Evolutionary conservation across 2,888 invertebrate species (phyloP), one percentile per base, ranked within the genome.

Genomic region (Spisula solida): DNA sequence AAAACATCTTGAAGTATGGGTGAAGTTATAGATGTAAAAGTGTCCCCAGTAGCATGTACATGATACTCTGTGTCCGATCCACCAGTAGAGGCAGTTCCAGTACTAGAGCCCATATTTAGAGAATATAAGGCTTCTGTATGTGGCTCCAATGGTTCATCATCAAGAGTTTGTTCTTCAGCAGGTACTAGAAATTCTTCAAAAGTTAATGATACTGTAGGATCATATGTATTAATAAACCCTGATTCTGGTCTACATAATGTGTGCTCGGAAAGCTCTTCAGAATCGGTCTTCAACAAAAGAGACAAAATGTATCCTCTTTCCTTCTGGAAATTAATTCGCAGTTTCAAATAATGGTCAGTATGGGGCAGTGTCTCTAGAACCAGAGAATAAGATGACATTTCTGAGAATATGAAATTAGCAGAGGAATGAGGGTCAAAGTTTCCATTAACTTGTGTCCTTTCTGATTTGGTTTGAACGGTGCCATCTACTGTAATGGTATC

Each of bases 171-270:
- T 1, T 85, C 34, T 12, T 41, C 78, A 1, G 12, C 82, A n/a
- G 85, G 70, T 31, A 91, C 90, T 16, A 88, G 16, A 18, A 91
- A n/a, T 12, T 78, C n/a, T 18, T 34, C 66, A 51, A 79, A 87
- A 4, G 85, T 88, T 25, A 66, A 47, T 48, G 34, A 16, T 41
- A 56, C 56, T 25, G 34, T 55, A 18, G 82, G 66, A 5, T 55
- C 31, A 56, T 91, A 91, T 4, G 31, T 34, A 8, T n/a, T 34
- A 10, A 75, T 10, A 75, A 88, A 86, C 10, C 41, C 66, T 55
- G 85, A 18, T 31, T 10, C 78, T 34, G 82, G 34, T 41, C 29
- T 48, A 82, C 90, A 91, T n/a, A 87, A 34, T 16, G 84, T 88
- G 20, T 55, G 29, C 2, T 85, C 80, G 5, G 85, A 48, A 60